Conservation (phyloP, 2,113 vertebrate species). For the Sinosuthora webbiana region DNA sequence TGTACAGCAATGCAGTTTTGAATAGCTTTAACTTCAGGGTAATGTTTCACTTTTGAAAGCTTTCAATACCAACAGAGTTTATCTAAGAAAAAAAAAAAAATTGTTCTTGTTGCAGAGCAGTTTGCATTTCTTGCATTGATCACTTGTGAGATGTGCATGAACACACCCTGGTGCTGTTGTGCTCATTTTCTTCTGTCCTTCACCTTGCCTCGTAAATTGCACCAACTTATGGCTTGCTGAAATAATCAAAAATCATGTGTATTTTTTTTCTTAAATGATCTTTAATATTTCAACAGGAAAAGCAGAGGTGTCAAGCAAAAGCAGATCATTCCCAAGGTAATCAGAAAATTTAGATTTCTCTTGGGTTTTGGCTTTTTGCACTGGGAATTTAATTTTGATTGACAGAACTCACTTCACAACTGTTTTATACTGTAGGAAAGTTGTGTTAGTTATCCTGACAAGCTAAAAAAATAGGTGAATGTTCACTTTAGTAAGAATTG, state of each 20-base stretch:
- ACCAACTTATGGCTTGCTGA: conserved; percentile 39
- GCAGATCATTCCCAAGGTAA: conserved; percentile 96
- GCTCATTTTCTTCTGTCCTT: conserved; percentile 24
- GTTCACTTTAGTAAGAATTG: not conserved
- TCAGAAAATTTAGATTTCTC: not conserved
- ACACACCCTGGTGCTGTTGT: not conserved
- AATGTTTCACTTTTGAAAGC: not conserved
- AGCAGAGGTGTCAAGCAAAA: conserved; percentile 86
- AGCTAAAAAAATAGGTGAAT: not conserved
- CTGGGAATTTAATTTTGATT: not conserved
- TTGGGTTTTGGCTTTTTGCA: not conserved
- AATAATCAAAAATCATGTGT: conserved; percentile 26
- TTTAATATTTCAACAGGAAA: conserved; percentile 85
- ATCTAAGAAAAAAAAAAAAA: not conserved
- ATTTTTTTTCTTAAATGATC: conserved; percentile 16
- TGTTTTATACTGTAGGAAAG: not conserved
- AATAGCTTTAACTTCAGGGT: not conserved
- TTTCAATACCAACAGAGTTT: not conserved
- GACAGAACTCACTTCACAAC: not conserved
- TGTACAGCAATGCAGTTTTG: not conserved
- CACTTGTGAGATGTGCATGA: not conserved
- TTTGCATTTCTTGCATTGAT: conserved; percentile 7
- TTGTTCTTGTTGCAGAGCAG: not conserved
- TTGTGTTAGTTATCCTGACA: not conserved
- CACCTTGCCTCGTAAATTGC: conserved; percentile 13